Evolutionary conservation across 2,888 invertebrate species (phyloP).

Genomic region (Neria commutata): DNA sequence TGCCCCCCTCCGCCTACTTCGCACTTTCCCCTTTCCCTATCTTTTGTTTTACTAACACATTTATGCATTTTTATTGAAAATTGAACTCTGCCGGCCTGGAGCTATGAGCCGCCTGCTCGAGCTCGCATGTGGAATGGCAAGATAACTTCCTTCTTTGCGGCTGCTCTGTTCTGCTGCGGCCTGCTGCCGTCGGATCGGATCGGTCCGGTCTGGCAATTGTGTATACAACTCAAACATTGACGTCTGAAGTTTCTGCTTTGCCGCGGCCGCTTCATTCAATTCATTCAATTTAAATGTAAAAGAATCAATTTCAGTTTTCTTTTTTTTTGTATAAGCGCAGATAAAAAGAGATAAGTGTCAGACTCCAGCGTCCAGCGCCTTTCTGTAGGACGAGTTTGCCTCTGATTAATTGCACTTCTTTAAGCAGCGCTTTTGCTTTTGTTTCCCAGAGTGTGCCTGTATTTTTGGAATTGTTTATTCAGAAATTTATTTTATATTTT

Average conservation of each 20-base stretch:
- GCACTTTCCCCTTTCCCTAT: not conserved
- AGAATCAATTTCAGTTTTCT: constrained; percentile 13
- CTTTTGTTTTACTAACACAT: not conserved
- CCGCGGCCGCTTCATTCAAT: constrained; percentile 21
- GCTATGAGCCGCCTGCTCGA: not conserved
- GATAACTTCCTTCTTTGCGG: not conserved
- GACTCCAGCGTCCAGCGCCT: constrained; percentile 8
- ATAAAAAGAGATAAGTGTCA: constrained; percentile 42
- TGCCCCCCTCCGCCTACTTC: too few species aligned
- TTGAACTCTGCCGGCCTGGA: not conserved
- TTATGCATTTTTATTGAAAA: not conserved
- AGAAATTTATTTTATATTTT: constrained; percentile 26
- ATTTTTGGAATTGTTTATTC: too few species aligned
- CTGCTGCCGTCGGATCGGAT: not conserved
- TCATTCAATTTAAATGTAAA: constrained; percentile 2
- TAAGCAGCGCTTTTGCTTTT: constrained; percentile 29
- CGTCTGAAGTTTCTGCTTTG: constrained; percentile 33
- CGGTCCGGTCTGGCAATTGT: not conserved
- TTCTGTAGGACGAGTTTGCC: not conserved
- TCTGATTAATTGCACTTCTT: constrained; percentile 40
- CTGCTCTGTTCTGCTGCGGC: not conserved
- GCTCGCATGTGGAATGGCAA: too few species aligned
- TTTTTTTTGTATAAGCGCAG: constrained; percentile 30
- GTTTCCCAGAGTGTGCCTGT: too few species aligned
- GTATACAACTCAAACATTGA: constrained; percentile 38